Base-by-base conservation (phyloP, 2,797 vertebrate genomes). In the Lepidocolaptes lacrymiger region DNA sequence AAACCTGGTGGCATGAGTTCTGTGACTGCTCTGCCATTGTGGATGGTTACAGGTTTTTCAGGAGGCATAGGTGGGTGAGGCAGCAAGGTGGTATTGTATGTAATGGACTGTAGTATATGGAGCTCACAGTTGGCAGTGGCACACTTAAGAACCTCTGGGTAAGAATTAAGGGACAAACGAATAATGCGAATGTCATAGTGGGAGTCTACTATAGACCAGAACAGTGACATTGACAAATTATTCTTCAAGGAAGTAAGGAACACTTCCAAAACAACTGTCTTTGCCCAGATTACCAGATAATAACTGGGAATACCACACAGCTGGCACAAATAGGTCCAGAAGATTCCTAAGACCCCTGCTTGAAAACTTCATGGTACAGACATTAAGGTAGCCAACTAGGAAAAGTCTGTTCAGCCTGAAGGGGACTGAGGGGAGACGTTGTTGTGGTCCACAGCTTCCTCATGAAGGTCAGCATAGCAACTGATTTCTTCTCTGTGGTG, bases 31-130 rank as follows among this genome's bases (percentile, higher is more conserved):
- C 43, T 44, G 20, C 19, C 44, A 21, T 44, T 10, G 21, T 44
- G 44, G 44, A 44, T 44, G 44, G 18, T 41, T 22, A 15, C 49
- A 56, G 27, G 22, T 23, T 79, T 22, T 10, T 72, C 66, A 49
- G 32, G 51, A n/a, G 18, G 12, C 0, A 0, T 3, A 8, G 49
- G 7, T 26, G 21, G 59, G 26, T 44, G 51, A 32, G 14, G 9
- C 55, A 36, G 8, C 2, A 5, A 36, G 21, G 27, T 43, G 27
- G 7, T 2, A 4, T 4, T 41, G 5, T 43, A 10, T 27, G 48
- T 62, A 30, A 22, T 27, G 58, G 18, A 49, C 12, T 36, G 23
- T 22, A 71, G 28, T 72, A 20, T 20, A n/a, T 43, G 36, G 32
- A 79, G 19, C 24, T 62, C 39, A 16, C 11, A 34, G 48, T 34